These are phyloP conservation scores for Cynodonichthys magdalenae DNA, from an alignment of 2,797 vertebrate species.

Conservation along the genomic window DNA sequence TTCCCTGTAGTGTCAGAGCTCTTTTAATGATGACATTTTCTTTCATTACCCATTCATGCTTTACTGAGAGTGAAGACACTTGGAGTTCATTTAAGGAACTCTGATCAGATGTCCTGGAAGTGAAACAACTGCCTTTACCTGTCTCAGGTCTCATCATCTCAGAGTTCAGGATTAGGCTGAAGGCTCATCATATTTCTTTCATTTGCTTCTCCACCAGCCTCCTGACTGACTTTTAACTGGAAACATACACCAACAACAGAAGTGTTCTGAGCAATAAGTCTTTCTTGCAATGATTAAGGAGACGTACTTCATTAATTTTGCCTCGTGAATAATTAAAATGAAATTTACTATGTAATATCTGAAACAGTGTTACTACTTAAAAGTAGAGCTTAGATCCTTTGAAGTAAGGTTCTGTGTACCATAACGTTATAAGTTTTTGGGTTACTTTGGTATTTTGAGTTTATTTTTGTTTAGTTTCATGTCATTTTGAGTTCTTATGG, in stretches of 20 bases:
- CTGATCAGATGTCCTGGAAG: neutral
- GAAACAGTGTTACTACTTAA: no score
- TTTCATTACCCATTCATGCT: constrained; percentile 3
- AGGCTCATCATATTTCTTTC: neutral
- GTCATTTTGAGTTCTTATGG: no score
- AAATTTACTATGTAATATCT: no score
- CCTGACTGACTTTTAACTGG: neutral
- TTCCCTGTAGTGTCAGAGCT: constrained; percentile 7
- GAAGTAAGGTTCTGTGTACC: no score
- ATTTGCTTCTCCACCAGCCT: neutral
- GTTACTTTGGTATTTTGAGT: no score
- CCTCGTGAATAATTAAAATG: no score
- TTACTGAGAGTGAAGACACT: neutral
- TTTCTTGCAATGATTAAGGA: neutral
- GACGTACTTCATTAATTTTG: no score
- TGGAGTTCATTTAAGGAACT: constrained; percentile 4
- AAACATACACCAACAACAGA: neutral
- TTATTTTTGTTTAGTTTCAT: no score
- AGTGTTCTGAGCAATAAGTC: neutral
- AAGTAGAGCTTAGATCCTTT: no score
- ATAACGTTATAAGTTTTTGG: no score
- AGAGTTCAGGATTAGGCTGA: neutral
- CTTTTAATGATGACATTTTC: constrained; percentile 10
- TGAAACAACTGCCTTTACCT: neutral
- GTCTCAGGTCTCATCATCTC: neutral